A percentile compares a stretch with the other conserved stretches of the same genome.
Conservation (phyloP, 2,888 invertebrate genomes). For the Oxytorus armatus region DNA sequence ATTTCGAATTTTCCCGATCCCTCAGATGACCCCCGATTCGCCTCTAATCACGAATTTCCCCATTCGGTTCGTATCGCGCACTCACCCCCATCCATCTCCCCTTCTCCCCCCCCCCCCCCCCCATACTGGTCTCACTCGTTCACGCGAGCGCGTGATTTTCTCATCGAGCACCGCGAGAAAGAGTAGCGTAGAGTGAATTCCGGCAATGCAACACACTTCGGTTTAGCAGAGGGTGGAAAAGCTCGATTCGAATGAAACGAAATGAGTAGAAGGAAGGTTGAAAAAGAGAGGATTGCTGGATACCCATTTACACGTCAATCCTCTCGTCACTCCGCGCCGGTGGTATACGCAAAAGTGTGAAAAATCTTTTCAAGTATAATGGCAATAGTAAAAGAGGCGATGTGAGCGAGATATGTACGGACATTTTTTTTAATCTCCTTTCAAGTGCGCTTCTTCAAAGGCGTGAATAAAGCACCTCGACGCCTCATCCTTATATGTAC, state of each 20-base stretch:
- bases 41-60: slow-evolving; percentile 17
- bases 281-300: slow-evolving; percentile 26
- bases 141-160: slow-evolving; percentile 53
- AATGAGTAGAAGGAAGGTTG: slow-evolving; percentile 16
- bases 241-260: slow-evolving; percentile 54
- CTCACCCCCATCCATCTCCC: slow-evolving; percentile 11
- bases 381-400: slow-evolving; percentile 38
- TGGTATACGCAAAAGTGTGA: slow-evolving; percentile 41
- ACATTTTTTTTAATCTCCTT: slow-evolving; percentile 10
- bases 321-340: slow-evolving; percentile 34
- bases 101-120: no score
- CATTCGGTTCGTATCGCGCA: no score
- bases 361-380: slow-evolving; percentile 64
- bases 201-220: slow-evolving; percentile 40
- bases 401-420: slow-evolving; percentile 1
- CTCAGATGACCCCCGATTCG: no score
- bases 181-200: slow-evolving; percentile 12
- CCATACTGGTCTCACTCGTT: no score
- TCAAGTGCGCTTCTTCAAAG: slow-evolving; percentile 26
- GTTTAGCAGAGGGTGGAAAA: slow-evolving; percentile 43
- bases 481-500: background rate
- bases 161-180: slow-evolving; percentile 25
- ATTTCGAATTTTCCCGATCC: no score
- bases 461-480: slow-evolving; percentile 35
- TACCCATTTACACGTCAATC: slow-evolving; percentile 27